Conservation (phyloP, 2,888 invertebrate genomes). For the Cantharis flavilabris region DNA sequence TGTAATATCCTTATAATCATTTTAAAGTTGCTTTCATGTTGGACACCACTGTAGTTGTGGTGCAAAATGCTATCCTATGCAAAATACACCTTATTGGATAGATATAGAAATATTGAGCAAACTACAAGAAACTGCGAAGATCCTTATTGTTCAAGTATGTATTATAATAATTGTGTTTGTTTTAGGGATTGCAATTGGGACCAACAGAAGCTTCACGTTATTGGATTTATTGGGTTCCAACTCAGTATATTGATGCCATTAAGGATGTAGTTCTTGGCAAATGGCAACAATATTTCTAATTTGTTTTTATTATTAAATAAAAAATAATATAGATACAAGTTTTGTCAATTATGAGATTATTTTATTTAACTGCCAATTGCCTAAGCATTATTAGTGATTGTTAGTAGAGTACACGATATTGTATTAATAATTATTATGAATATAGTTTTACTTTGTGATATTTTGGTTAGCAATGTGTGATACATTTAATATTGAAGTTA, state of each 20-base stretch:
- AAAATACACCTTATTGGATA: too few species aligned
- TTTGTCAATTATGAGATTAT: conserved; percentile 14
- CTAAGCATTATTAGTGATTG: neutral
- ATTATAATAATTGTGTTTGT: conserved; percentile 17
- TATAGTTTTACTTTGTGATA: neutral
- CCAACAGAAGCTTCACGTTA: conserved; percentile 90
- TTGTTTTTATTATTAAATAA: neutral
- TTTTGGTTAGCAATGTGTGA: neutral
- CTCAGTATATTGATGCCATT: conserved; percentile 87
- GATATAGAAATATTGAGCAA: too few species aligned
- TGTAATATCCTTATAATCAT: too few species aligned
- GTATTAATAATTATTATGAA: neutral
- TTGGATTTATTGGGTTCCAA: conserved; percentile 95
- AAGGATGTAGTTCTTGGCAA: conserved; percentile 88
- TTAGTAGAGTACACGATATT: neutral
- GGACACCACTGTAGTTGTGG: too few species aligned
- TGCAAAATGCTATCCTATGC: too few species aligned
- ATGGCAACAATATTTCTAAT: conserved; percentile 79
- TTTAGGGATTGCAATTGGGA: conserved; percentile 84
- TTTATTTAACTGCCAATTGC: conserved; percentile 11
- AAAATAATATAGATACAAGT: neutral
- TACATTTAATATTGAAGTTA: neutral
- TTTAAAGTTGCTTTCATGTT: too few species aligned
- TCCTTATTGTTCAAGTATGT: too few species aligned
- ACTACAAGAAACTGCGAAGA: too few species aligned